phyloP scores from a whole-genome alignment of 2,888 invertebrate genomes.

The Hydrotaea diabolus region DNA sequence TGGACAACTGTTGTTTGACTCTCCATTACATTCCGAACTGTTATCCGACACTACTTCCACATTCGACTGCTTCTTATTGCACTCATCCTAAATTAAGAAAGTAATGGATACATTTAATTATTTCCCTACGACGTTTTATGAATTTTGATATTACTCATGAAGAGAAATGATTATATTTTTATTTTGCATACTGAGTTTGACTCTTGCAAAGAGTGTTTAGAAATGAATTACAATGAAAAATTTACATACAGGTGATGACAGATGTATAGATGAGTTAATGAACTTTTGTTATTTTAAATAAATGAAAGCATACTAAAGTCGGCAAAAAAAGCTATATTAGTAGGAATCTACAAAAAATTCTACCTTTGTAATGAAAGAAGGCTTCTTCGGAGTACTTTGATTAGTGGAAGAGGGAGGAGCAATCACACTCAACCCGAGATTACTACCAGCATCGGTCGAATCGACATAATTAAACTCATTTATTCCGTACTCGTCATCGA shows the following conservation, averaged over 20 bases:
- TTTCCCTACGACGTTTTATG: background rate
- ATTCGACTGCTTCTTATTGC: conserved; percentile 17
- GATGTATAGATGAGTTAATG: conserved; percentile 1
- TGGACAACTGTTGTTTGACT: conserved; percentile 72
- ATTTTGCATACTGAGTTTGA: background rate
- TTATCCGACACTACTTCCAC: background rate
- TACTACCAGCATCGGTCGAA: conserved; percentile 62
- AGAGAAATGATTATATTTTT: background rate
- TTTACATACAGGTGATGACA: conserved; percentile 1
- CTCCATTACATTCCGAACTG: background rate
- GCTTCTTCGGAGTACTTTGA: conserved; percentile 78
- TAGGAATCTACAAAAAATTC: conserved; percentile 79
- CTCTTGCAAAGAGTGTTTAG: background rate
- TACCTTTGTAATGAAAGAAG: conserved; percentile 78
- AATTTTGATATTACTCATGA: too few species aligned
- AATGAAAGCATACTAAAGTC: conserved; percentile 30
- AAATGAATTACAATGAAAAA: too few species aligned
- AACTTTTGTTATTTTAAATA: background rate
- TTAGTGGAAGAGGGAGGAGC: conserved; percentile 71
- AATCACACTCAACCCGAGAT: conserved; percentile 63
- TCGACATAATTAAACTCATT: conserved; percentile 68
- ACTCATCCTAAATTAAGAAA: conserved; percentile 51
- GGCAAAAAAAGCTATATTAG: conserved; percentile 67
- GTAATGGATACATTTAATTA: background rate
- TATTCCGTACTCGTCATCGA: conserved; percentile 67